Conservation (phyloP, 2,113 vertebrate genomes). For the Anoura caudifer region DNA sequence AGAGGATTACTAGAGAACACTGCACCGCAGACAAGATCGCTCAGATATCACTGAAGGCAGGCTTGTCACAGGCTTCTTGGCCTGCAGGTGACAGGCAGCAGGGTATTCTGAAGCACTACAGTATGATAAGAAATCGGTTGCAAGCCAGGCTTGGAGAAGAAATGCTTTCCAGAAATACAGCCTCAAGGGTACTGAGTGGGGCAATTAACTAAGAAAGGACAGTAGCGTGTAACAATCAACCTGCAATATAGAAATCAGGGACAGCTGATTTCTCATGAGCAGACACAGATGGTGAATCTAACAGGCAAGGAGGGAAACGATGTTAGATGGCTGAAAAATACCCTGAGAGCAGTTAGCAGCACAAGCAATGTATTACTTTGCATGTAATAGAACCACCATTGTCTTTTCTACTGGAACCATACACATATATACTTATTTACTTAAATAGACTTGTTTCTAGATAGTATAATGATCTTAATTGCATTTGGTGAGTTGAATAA, state of each 20-base stretch:
- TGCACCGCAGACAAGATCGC: background rate
- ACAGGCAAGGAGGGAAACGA: background rate
- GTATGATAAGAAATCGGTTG: background rate
- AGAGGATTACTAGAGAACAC: background rate
- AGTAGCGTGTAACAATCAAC: background rate
- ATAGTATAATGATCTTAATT: background rate
- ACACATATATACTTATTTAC: background rate
- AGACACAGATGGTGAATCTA: background rate
- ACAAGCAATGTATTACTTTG: background rate
- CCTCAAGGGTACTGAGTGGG: background rate
- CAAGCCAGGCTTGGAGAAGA: background rate
- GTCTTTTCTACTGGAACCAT: background rate
- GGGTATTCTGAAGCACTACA: background rate
- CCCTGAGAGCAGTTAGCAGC: background rate
- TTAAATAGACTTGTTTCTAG: background rate
- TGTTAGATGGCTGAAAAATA: background rate
- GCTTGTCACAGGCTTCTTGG: background rate
- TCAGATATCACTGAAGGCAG: background rate
- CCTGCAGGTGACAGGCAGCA: too few relatives aligned
- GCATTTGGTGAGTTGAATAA: background rate
- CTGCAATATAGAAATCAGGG: background rate
- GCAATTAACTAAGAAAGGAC: background rate
- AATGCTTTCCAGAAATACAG: background rate
- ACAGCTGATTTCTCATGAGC: rapidly evolving
- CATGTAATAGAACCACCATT: background rate